Base-by-base conservation (phyloP, 2,888 invertebrate species). In the Pterostichus niger region DNA sequence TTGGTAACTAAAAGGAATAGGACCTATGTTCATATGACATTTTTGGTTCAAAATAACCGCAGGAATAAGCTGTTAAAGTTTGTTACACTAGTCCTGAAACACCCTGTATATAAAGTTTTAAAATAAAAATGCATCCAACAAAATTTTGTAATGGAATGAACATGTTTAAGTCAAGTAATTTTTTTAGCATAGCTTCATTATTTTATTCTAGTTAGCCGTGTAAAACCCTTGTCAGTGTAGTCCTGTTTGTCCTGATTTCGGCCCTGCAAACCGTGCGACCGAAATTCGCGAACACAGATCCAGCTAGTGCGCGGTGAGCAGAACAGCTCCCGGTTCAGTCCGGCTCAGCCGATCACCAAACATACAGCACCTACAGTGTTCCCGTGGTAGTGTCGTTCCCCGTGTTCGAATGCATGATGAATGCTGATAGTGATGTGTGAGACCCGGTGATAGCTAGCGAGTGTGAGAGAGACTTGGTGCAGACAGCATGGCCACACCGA, bases 401-500 rank as follows among this genome's bases (percentile, higher is more conserved):
- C 52, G 52, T 40, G 52, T 17, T 49, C 49, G 5, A 4, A 13
- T 49, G 49, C 13, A 13, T 17, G 56, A 56, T 56, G 52, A 40
- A 35, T 33, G 35, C 33, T 11, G n/a, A 33, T 10, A n/a, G 44
- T 71, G 68, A 71, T 71, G 68, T 71, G 68, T 17, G 64, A 13
- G 35, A 33, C 31, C 6, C 40, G 68, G 64, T 64, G 64, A 64
- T 64, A 33, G 3, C 6, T 5, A n/a, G n/a, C 10, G 49, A 13
- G 49, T 11, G n/a, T 6, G 49, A 1, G 24, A 24, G 24, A 17
- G 54, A 54, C 54, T 40, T 5, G 64, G 59, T 68, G 44, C 44
- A 24, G 24, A 13, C 49, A 75, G 52, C 75, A 96, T 96, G 96
- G 95, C 96, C 87, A 96, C 96, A 85, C 96, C 96, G 85, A 96